Percentiles rank a stretch among this genome's conserved stretches.
These are phyloP conservation scores for Hyles vespertilio DNA, from an alignment of 1,140 invertebrate genomes.

Conservation along the genomic window DNA sequence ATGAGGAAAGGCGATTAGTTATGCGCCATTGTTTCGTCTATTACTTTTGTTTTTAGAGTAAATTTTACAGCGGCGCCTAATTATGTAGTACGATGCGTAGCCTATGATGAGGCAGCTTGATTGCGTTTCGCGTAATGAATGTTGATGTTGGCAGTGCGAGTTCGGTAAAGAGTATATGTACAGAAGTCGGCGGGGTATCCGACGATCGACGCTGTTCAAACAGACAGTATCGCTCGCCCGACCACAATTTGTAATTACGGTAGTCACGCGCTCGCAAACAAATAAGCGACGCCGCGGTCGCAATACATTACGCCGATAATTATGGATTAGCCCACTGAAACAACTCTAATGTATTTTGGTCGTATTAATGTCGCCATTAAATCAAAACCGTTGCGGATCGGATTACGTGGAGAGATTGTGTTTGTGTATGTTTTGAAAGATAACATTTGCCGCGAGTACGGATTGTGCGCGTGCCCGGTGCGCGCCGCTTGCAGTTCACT, in stretches of 20 bases:
- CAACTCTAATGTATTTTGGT: slow-evolving; percentile 34
- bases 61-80: slow-evolving; percentile 5
- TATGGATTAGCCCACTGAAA: slow-evolving; percentile 45
- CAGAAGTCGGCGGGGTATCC: background rate
- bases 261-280: slow-evolving; percentile 36
- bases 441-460: slow-evolving; percentile 13
- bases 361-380: slow-evolving; percentile 30
- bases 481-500: too few relatives aligned
- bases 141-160: too few relatives aligned
- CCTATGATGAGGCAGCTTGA: too few relatives aligned
- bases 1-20: slow-evolving; percentile 21
- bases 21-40: slow-evolving; percentile 11
- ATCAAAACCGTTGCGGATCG: slow-evolving; percentile 29
- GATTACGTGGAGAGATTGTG: slow-evolving; percentile 23
- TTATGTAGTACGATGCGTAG: too few relatives aligned
- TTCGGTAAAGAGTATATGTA: too few relatives aligned
- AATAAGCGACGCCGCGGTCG: slow-evolving; percentile 25
- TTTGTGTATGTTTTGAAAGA: slow-evolving; percentile 22
- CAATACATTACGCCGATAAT: slow-evolving; percentile 43
- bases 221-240: slow-evolving; percentile 25
- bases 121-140: too few relatives aligned
- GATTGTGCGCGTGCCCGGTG: background rate
- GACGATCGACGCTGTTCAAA: slow-evolving; percentile 9
- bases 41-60: slow-evolving; percentile 12
- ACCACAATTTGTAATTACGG: slow-evolving; percentile 32